Base-by-base conservation (phyloP, 2,797 vertebrate genomes). In the Darevskia mixta region DNA sequence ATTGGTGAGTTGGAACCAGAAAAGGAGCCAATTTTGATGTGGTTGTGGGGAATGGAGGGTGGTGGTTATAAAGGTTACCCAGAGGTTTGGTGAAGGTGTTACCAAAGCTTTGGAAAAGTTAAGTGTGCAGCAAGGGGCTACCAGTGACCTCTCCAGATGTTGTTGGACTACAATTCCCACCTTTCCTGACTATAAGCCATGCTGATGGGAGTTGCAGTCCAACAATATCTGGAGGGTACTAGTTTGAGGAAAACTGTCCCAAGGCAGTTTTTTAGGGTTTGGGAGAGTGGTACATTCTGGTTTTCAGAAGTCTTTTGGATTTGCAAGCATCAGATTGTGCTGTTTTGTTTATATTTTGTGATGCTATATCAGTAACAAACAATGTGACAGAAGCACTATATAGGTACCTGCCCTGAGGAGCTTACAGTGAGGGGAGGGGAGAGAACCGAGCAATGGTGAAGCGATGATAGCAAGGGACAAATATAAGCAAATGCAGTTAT, bases 1-100 rank as follows among this genome's bases (percentile, higher is more conserved):
- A 91, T 72, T 97, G 97, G 96, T 97, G 93, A 97, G 96, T 43
- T 29, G 58, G 77, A 49, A 85, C 17, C 32, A 13, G 82, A 25
- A 38, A 81, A 10, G 67, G n/a, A 10, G 23, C 72, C 43, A 76
- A 41, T 27, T 15, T 58, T 2, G 23, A 3, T 78, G 1, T 20
- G 67, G 17, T 1, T 11, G 38, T 67, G 23, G 17, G 1, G 29
- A 49, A 32, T 41, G 1, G 67, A 45, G n/a, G n/a, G 61, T 61
- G 5, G 58, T 23, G 8, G 2, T n/a, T 32, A 0, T 5, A 20
- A 9, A 49, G 5, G 41, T 17, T 41, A 13, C 71, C 27, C 18
- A 71, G 75, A 17, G 35, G 49, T 10, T 25, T 18, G 0, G 2
- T 43, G 20, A 13, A 55, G 38, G 43, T 20, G 17, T 58, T 27